Percentiles rank a stretch among this genome's conserved stretches.
Evolutionary conservation across 2,113 vertebrate species (phyloP).

Genomic region (Hemiprocne comata): DNA sequence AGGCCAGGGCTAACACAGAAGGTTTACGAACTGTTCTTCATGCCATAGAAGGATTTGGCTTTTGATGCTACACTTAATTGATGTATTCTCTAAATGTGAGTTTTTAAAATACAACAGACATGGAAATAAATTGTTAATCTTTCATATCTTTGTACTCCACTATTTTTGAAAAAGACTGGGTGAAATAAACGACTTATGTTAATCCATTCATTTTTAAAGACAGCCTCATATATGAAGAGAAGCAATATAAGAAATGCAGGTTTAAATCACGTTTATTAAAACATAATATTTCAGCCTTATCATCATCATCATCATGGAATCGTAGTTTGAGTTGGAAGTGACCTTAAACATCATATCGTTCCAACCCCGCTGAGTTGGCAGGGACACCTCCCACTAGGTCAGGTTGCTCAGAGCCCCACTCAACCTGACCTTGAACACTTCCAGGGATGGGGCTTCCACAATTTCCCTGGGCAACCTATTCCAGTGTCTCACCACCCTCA

Average conservation of each 20-base stretch:
- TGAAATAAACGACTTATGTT: background rate
- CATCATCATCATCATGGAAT: too few relatives aligned
- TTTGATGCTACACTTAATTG: background rate
- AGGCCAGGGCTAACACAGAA: background rate
- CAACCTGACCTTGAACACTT: too few relatives aligned
- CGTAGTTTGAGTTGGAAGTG: too few relatives aligned
- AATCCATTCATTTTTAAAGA: background rate
- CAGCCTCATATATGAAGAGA: background rate
- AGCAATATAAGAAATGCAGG: background rate
- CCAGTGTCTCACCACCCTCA: too few relatives aligned
- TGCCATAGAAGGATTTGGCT: background rate
- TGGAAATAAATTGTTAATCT: background rate
- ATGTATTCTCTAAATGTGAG: background rate
- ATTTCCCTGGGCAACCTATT: too few relatives aligned
- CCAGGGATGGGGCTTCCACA: too few relatives aligned
- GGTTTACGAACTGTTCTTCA: background rate
- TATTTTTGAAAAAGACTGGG: background rate
- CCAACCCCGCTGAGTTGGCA: too few relatives aligned
- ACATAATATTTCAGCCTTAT: background rate
- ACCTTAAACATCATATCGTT: too few relatives aligned
- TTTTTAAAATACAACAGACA: background rate
- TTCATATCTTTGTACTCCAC: background rate
- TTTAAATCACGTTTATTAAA: background rate
- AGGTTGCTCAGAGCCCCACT: too few relatives aligned
- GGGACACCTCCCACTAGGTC: too few relatives aligned